Evolutionary conservation across 2,797 vertebrate genomes (phyloP).

Genomic region (Chiroxiphia lanceolata): DNA sequence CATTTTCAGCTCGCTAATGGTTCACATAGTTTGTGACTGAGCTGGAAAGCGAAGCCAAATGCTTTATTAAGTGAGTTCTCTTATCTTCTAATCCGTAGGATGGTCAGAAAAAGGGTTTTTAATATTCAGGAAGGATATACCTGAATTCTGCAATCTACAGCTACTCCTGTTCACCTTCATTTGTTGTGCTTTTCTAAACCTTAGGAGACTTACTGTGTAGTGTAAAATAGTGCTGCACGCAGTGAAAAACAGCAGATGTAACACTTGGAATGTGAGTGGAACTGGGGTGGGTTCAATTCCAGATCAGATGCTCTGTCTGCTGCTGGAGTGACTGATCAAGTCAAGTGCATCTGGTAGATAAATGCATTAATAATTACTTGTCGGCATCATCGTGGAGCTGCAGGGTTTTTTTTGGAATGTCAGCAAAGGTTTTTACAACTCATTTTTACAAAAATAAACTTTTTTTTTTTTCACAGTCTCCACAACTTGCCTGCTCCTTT

Average conservation of each 20-base stretch:
- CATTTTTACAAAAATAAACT: constrained; percentile 38
- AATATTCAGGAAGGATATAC: constrained; percentile 41
- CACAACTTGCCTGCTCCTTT: constrained; percentile 2
- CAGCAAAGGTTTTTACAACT: constrained; percentile 25
- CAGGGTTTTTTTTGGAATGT: neutral
- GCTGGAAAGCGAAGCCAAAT: constrained; percentile 16
- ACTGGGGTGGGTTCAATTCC: constrained; percentile 40
- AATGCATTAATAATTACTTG: constrained; percentile 27
- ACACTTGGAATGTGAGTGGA: constrained; percentile 17
- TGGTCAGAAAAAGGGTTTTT: constrained; percentile 21
- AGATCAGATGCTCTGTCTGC: constrained; percentile 54
- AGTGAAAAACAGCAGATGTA: constrained; percentile 49
- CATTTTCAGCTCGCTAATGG: constrained; percentile 13
- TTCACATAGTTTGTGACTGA: constrained; percentile 32
- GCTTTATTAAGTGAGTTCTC: constrained; percentile 7
- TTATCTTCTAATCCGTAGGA: constrained; percentile 8
- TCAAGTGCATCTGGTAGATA: constrained; percentile 45
- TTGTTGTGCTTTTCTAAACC: constrained; percentile 47
- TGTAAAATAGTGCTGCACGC: constrained; percentile 26
- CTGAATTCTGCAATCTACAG: neutral
- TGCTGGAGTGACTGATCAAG: constrained; percentile 51
- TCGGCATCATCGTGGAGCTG: neutral
- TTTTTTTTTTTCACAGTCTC: neutral
- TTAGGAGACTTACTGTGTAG: constrained; percentile 4
- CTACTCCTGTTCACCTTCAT: constrained; percentile 40